A percentile compares a stretch with the other conserved stretches of the same genome.
phyloP scores from a whole-genome alignment of 2,888 invertebrate genomes.

The Oasisia sp. region DNA sequence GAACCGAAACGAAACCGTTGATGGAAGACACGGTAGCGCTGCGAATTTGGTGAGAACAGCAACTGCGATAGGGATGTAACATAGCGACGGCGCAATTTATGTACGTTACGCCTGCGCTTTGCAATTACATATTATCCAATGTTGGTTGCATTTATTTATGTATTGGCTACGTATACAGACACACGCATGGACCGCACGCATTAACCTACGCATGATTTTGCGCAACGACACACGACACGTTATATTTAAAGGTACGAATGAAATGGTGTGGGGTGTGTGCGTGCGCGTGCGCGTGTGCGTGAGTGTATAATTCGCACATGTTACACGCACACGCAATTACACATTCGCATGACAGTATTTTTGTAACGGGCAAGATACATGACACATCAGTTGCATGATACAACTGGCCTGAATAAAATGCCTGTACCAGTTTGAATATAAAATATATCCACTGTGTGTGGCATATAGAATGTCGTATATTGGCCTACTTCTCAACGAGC shows the following conservation, averaged over 20 bases:
- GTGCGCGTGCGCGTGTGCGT: neutral
- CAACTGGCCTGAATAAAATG: neutral
- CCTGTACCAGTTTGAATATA: neutral
- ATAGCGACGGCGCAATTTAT: neutral
- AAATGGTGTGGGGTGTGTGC: too few species aligned
- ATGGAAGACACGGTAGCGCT: too few species aligned
- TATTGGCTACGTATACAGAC: neutral
- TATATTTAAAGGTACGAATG: too few species aligned
- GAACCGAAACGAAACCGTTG: too few species aligned
- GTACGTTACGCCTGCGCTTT: neutral
- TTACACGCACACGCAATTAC: neutral
- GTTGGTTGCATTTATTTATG: neutral
- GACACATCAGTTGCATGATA: too few species aligned
- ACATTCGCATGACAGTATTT: neutral
- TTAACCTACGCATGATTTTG: neutral
- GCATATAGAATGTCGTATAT: neutral
- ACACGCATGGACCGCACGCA: neutral
- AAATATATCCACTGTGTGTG: neutral
- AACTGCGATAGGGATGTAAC: neutral
- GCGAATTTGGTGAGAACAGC: neutral
- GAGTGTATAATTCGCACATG: too few species aligned
- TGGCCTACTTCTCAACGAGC: neutral
- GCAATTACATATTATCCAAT: neutral
- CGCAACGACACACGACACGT: neutral
- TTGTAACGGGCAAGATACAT: neutral